Evolutionary conservation across 2,888 invertebrate genomes (phyloP).

Genomic region (Xylota segnis): DNA sequence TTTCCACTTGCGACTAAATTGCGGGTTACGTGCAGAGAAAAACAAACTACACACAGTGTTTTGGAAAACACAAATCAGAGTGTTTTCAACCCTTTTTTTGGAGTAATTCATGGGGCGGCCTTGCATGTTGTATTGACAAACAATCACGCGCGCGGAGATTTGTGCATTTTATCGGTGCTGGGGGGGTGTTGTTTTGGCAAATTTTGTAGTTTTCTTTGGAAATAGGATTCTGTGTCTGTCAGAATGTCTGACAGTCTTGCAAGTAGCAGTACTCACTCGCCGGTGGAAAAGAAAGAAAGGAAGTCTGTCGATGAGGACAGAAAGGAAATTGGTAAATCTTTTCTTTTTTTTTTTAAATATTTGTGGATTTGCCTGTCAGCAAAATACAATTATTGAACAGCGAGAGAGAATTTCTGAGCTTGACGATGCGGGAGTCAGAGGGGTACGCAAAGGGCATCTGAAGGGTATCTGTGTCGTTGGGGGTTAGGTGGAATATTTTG

Average conservation of each 20-base stretch:
- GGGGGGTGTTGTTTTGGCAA: constrained; percentile 28
- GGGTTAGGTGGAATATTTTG: constrained; percentile 2
- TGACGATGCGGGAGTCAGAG: neutral
- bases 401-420: neutral
- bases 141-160: constrained; percentile 33
- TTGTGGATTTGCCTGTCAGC: neutral
- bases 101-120: constrained; percentile 44
- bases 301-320: constrained; percentile 15
- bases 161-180: constrained; percentile 19
- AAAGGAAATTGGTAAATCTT: constrained; percentile 50
- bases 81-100: constrained; percentile 16
- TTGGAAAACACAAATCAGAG: constrained; percentile 35
- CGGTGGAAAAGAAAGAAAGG: constrained; percentile 49
- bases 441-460: constrained; percentile 66
- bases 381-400: neutral
- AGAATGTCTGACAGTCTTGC: constrained; percentile 64
- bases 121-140: constrained; percentile 56
- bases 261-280: constrained; percentile 43
- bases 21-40: constrained; percentile 18
- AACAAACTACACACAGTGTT: constrained; percentile 41
- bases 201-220: constrained; percentile 20
- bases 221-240: constrained; percentile 16
- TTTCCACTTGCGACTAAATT: constrained; percentile 43
- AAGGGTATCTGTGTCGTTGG: constrained; percentile 62
- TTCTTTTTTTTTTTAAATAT: constrained; percentile 1